phyloP scores from a whole-genome alignment of 64 coral and sea anemone species.

The Montipora efflorescens region DNA sequence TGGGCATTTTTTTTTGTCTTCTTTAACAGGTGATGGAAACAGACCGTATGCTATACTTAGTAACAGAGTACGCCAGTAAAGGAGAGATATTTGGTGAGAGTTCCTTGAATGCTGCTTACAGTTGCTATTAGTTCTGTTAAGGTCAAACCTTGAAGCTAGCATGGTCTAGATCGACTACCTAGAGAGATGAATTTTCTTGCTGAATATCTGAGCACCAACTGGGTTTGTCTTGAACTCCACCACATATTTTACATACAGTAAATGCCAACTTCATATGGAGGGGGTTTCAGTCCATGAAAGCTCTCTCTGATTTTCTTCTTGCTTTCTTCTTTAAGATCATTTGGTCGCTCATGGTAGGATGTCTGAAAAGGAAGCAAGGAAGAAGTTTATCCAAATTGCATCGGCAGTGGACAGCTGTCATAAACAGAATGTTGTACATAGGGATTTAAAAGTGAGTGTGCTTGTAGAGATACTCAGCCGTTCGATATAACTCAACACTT shows the following conservation, averaged over 20 bases:
- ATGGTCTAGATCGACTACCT: too few species aligned
- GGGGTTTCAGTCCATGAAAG: not conserved
- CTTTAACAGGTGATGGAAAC: conserved; percentile 93
- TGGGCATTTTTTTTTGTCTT: not conserved
- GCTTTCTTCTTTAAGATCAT: conserved; percentile 69
- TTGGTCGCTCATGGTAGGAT: conserved; percentile 92
- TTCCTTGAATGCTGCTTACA: not conserved
- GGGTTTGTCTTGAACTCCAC: too few species aligned
- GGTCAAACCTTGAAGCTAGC: too few species aligned
- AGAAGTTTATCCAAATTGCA: conserved; percentile 93
- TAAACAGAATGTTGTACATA: conserved; percentile 91
- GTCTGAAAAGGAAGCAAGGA: conserved; percentile 94
- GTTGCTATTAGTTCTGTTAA: not conserved
- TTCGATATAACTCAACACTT: too few species aligned
- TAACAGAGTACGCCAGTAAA: conserved; percentile 95
- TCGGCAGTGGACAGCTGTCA: conserved; percentile 95
- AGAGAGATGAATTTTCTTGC: too few species aligned
- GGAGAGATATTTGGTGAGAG: conserved; percentile 97
- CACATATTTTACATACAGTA: too few species aligned
- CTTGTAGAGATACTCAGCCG: not conserved
- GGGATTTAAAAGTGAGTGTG: conserved; percentile 90
- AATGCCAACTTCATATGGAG: too few species aligned
- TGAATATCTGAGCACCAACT: too few species aligned
- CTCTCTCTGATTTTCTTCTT: not conserved
- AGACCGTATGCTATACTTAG: conserved; percentile 95